A percentile compares a stretch with the other conserved stretches of the same genome.
Evolutionary conservation across 2,113 vertebrate genomes (phyloP).

Genomic region (Hippocampus zosterae): DNA sequence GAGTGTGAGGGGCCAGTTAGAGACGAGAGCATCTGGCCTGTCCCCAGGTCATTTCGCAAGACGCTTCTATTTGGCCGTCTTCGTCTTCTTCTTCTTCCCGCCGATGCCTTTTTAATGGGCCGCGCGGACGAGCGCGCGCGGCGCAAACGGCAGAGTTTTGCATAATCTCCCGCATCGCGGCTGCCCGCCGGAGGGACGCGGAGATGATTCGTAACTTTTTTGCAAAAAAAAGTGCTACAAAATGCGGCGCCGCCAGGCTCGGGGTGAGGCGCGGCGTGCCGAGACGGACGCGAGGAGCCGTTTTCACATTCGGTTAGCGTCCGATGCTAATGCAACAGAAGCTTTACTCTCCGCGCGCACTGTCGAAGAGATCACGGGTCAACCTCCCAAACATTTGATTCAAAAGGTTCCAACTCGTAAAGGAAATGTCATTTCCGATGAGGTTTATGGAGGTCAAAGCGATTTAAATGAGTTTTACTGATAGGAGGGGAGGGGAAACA

Average conservation of each 20-base stretch:
- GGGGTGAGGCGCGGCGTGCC: constrained; percentile 36
- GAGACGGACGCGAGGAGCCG: constrained; percentile 40
- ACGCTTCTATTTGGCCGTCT: constrained; percentile 56
- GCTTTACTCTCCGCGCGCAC: background rate
- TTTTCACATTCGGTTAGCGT: constrained; percentile 41
- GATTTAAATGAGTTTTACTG: background rate
- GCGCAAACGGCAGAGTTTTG: constrained; percentile 47
- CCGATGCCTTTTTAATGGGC: constrained; percentile 42
- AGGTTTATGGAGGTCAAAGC: background rate
- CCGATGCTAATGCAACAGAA: constrained; percentile 2
- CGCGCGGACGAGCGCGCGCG: constrained; percentile 36
- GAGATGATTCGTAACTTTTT: constrained; percentile 57
- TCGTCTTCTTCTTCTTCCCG: constrained; percentile 20
- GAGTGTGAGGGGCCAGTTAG: constrained; percentile 75
- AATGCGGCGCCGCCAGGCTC: constrained; percentile 46
- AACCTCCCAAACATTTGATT: background rate
- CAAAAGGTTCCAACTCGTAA: background rate
- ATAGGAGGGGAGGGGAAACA: too few species aligned
- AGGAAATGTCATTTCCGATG: background rate
- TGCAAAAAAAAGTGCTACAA: constrained; percentile 49
- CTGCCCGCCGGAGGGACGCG: constrained; percentile 45
- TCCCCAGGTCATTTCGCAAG: constrained; percentile 69
- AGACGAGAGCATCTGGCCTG: constrained; percentile 64
- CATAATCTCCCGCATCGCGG: constrained; percentile 41
- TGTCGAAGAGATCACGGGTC: background rate